phyloP scores from a whole-genome alignment of 92 coral and sea anemone species.

The Bergia puertoricense region DNA sequence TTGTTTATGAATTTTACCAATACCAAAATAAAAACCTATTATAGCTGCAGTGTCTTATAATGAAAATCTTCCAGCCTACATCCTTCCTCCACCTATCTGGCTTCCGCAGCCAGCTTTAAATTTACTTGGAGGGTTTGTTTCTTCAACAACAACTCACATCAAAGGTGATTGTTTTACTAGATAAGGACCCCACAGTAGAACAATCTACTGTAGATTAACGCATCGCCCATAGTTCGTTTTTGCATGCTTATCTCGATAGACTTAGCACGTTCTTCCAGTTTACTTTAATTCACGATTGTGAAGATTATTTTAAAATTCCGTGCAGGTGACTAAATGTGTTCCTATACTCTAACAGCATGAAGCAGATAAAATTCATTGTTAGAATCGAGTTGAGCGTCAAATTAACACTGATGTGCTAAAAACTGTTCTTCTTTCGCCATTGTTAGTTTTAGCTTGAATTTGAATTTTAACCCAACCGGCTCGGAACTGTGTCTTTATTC shows the following conservation, averaged over 20 bases:
- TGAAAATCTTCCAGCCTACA: conserved; percentile 65
- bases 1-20: conserved; percentile 82
- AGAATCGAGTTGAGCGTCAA: conserved; percentile 25
- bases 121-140: conserved; percentile 75
- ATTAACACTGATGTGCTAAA: conserved; percentile 28
- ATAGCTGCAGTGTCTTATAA: conserved; percentile 64
- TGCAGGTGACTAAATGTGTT: conserved; percentile 61
- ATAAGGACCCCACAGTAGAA: conserved; percentile 67
- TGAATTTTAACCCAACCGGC: conserved; percentile 56
- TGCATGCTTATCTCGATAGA: conserved; percentile 69
- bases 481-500: conserved; percentile 41
- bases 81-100: conserved; percentile 71
- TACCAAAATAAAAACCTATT: conserved; percentile 71
- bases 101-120: conserved; percentile 89
- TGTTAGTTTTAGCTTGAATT: conserved; percentile 29
- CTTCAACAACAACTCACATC: conserved; percentile 58
- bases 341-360: conserved; percentile 48
- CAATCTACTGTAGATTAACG: conserved; percentile 80
- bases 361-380: conserved; percentile 49
- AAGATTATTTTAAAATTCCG: conserved; percentile 53
- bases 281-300: conserved; percentile 72
- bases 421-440: conserved; percentile 33
- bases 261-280: conserved; percentile 72
- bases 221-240: conserved; percentile 62
- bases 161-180: conserved; percentile 65